These are phyloP conservation scores for Erethizon dorsatum DNA, from an alignment of 2,797 vertebrate genomes.

Conservation along the genomic window DNA sequence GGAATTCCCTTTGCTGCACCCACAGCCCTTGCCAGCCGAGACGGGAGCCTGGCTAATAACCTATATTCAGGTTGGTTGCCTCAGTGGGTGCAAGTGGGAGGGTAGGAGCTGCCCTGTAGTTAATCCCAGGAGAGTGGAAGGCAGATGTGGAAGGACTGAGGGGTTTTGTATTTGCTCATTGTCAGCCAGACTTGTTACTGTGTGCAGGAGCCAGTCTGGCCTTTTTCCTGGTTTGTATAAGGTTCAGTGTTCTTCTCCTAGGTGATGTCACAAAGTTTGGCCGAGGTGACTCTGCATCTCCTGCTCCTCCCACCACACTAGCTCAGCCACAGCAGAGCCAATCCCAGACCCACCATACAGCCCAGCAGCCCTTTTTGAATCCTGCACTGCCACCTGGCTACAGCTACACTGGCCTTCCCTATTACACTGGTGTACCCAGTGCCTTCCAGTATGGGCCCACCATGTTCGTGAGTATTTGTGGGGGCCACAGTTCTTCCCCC, in stretches of 20 bases:
- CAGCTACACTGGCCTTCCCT: conserved; percentile 97
- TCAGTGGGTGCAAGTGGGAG: background rate
- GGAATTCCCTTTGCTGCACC: conserved; percentile 98
- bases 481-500: background rate
- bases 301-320: conserved; percentile 94
- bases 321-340: conserved; percentile 94
- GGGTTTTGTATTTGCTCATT: background rate
- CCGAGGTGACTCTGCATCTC: conserved; percentile 96
- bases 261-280: conserved; percentile 98
- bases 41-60: conserved; percentile 95
- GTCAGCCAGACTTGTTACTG: background rate
- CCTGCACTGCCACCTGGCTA: conserved; percentile 96
- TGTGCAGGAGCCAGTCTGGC: background rate
- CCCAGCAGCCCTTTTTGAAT: conserved; percentile 97
- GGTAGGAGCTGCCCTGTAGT: background rate
- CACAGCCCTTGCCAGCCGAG: conserved; percentile 95
- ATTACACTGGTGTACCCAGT: conserved; percentile 95
- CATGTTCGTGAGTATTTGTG: conserved; percentile 93
- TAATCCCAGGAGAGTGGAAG: background rate
- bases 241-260: conserved; percentile 81
- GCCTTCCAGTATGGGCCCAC: conserved; percentile 98
- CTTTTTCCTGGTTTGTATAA: background rate
- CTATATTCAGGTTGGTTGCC: conserved; percentile 95
- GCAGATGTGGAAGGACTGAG: background rate
- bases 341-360: conserved; percentile 95